phyloP scores from a whole-genome alignment of 2,797 vertebrate species.

The Kryptopterus vitreolus region DNA sequence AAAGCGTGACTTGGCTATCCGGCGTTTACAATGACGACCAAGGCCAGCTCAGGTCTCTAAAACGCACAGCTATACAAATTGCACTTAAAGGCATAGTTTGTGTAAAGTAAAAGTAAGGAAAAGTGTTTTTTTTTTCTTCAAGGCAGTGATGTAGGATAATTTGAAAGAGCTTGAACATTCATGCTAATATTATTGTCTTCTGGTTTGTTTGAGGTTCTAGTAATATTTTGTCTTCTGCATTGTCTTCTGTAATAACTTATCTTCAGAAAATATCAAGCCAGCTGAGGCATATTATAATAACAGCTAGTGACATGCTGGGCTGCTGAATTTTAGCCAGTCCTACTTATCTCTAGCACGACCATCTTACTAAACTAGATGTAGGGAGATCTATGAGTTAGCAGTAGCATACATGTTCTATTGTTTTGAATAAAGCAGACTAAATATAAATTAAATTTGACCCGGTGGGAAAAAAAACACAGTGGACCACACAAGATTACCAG shows the following conservation, averaged over 20 bases:
- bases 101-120: not conserved
- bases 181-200: not conserved
- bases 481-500: not conserved
- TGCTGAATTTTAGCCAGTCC: not conserved
- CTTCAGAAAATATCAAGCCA: not conserved
- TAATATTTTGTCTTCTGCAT: not conserved
- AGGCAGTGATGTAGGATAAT: not conserved
- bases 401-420: not conserved
- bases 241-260: no score
- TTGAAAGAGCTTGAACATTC: not conserved
- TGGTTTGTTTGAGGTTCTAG: conserved; percentile 1
- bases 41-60: not conserved
- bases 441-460: not conserved
- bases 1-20: not conserved
- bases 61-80: conserved; percentile 11
- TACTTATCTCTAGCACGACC: not conserved
- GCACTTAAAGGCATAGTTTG: not conserved
- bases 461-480: not conserved
- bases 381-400: not conserved
- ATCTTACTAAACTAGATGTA: not conserved
- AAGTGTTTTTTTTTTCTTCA: not conserved
- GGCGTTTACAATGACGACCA: not conserved
- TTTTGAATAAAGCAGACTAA: not conserved
- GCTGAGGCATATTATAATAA: not conserved
- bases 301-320: not conserved